phyloP scores from a whole-genome alignment of 1,140 invertebrate genomes.

The Notospermus geniculatus region DNA sequence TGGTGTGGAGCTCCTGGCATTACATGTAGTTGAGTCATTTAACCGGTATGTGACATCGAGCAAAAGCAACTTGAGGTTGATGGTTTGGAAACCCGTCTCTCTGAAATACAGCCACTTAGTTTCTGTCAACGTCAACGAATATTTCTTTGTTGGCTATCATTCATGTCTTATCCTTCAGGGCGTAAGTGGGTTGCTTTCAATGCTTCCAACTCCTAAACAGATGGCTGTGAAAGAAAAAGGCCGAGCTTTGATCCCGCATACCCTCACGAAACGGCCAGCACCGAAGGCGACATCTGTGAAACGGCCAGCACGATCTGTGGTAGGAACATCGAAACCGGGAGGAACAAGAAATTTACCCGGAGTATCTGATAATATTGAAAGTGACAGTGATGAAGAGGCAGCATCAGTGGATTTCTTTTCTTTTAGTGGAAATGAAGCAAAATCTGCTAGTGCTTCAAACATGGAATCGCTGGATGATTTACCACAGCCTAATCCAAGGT shows the following conservation, averaged over 20 bases:
- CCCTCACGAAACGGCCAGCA: constrained; percentile 28
- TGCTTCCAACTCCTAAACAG: constrained; percentile 36
- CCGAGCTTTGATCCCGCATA: constrained; percentile 35
- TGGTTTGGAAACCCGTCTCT: too few species aligned
- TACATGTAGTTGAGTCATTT: too few species aligned
- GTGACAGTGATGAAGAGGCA: constrained; percentile 35
- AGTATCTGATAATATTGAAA: constrained; percentile 24
- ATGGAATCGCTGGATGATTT: neutral
- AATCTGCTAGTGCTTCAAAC: neutral
- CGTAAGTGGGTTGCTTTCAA: constrained; percentile 28
- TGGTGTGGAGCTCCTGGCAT: too few species aligned
- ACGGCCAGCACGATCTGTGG: neutral
- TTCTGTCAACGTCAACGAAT: too few species aligned
- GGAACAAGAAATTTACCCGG: neutral
- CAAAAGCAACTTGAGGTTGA: too few species aligned
- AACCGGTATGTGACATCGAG: too few species aligned
- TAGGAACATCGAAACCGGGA: neutral
- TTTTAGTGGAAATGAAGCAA: constrained; percentile 18
- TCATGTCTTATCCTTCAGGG: constrained; percentile 6
- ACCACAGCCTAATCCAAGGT: constrained; percentile 11
- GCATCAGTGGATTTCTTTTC: constrained; percentile 28
- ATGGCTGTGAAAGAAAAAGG: constrained; percentile 33
- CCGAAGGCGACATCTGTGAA: neutral
- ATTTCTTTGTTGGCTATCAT: too few species aligned
- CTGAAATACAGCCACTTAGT: too few species aligned